Percentiles rank a stretch among this genome's conserved stretches.
Conservation (phyloP, 2,113 vertebrate species). For the Myotis davidii region DNA sequence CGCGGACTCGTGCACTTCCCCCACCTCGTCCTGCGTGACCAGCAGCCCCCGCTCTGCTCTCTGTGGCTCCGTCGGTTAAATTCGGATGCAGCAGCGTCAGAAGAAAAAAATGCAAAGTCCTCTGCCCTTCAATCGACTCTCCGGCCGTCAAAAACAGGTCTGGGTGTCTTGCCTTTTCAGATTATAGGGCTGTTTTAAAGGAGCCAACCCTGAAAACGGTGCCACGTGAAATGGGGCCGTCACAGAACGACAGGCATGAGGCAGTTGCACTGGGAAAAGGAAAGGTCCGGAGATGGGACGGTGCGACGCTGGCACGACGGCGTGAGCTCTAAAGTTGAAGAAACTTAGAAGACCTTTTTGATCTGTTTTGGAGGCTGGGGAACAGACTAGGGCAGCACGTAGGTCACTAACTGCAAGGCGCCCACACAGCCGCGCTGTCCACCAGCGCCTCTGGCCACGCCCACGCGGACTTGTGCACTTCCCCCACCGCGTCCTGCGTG, state of each 20-base stretch:
- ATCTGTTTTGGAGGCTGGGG: not conserved
- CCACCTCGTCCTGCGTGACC: not conserved
- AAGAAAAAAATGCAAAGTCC: not conserved
- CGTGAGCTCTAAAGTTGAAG: not conserved
- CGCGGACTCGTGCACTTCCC: not conserved
- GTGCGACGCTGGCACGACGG: not conserved
- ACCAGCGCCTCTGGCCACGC: not conserved
- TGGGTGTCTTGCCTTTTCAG: not conserved
- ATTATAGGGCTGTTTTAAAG: not conserved
- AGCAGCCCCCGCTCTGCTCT: not conserved
- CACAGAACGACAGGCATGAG: no score
- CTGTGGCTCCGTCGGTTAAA: not conserved
- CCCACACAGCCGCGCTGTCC: not conserved
- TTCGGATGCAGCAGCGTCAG: accelerated
- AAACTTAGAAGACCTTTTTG: not conserved
- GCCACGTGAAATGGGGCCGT: not conserved
- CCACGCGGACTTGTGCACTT: not conserved
- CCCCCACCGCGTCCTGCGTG: not conserved
- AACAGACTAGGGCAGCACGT: not conserved
- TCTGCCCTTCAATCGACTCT: not conserved
- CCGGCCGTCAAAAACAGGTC: not conserved
- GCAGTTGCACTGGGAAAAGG: not conserved
- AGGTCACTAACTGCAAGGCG: not conserved
- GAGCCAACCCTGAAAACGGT: not conserved
- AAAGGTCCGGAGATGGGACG: not conserved